A percentile compares a stretch with the other conserved stretches of the same genome.
phyloP scores from a whole-genome alignment of 2,888 invertebrate genomes.

The Pherbina coryleti region DNA sequence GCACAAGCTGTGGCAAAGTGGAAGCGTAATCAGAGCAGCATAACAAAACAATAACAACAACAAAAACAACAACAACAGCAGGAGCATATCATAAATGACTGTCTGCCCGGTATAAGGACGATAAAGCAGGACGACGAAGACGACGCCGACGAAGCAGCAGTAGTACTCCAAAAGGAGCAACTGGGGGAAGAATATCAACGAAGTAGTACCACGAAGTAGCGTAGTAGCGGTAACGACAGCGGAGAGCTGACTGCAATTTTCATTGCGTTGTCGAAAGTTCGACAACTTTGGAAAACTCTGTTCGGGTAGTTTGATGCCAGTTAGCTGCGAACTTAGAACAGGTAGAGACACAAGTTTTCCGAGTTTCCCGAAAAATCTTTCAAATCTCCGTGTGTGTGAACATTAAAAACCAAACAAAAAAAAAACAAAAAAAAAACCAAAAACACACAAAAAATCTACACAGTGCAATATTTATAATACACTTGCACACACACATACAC shows the following conservation, averaged over 20 bases:
- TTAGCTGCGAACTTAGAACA: conserved; percentile 71
- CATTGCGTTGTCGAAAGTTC: conserved; percentile 67
- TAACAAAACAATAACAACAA: background rate
- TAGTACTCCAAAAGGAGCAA: background rate
- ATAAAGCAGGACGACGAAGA: conserved; percentile 1
- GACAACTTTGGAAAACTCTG: conserved; percentile 70
- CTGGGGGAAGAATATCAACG: conserved; percentile 1
- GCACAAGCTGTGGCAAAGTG: background rate
- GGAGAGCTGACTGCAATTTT: conserved; percentile 55
- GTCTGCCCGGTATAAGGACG: background rate
- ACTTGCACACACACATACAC: background rate
- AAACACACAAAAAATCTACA: conserved; percentile 20
- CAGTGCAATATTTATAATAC: background rate
- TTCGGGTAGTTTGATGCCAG: conserved; percentile 68
- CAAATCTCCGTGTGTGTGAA: conserved; percentile 28
- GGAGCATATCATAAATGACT: background rate
- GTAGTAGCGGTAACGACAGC: conserved; percentile 38
- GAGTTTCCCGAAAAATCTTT: conserved; percentile 60
- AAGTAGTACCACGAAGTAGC: conserved; percentile 23
- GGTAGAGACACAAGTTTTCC: conserved; percentile 70
- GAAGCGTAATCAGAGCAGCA: background rate
- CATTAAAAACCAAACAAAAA: conserved; percentile 19
- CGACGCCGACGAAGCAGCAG: background rate
- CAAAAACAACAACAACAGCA: background rate
- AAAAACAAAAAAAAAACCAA: conserved; percentile 5